phyloP scores from a whole-genome alignment of 2,888 invertebrate species.

The Troides helena region DNA sequence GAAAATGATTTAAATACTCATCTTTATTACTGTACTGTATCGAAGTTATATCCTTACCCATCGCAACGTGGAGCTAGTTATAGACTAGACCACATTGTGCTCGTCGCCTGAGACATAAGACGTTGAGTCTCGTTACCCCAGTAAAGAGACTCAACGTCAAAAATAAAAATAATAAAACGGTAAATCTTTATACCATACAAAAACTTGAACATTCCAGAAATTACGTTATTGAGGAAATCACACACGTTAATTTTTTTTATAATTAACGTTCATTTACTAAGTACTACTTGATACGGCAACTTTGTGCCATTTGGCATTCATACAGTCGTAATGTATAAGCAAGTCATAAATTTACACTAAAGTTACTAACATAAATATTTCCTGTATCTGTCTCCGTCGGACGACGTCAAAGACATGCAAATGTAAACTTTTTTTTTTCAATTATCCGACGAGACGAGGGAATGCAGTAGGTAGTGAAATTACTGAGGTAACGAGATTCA shows the following conservation, averaged over 20 bases:
- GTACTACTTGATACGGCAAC: slow-evolving; percentile 22
- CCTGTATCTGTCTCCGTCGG: slow-evolving; percentile 51
- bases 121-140: no score
- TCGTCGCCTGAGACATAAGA: no score
- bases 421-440: not conserved
- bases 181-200: no score
- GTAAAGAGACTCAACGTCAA: no score
- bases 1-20: not conserved
- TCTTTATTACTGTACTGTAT: no score
- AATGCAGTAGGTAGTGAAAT: no score
- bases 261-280: slow-evolving; percentile 20
- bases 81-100: no score
- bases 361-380: slow-evolving; percentile 43
- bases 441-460: no score
- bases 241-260: slow-evolving; percentile 22
- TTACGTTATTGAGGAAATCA: slow-evolving; percentile 22
- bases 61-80: no score
- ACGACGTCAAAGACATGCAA: slow-evolving; percentile 14
- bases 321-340: slow-evolving; percentile 21
- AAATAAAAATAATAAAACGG: no score
- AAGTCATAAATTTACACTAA: slow-evolving; percentile 36
- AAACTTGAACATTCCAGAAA: not conserved
- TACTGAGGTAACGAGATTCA: no score
- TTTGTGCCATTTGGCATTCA: slow-evolving; percentile 34
- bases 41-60: no score